Evolutionary conservation across 2,888 invertebrate genomes (phyloP).

Genomic region (Octonoba sinensis): DNA sequence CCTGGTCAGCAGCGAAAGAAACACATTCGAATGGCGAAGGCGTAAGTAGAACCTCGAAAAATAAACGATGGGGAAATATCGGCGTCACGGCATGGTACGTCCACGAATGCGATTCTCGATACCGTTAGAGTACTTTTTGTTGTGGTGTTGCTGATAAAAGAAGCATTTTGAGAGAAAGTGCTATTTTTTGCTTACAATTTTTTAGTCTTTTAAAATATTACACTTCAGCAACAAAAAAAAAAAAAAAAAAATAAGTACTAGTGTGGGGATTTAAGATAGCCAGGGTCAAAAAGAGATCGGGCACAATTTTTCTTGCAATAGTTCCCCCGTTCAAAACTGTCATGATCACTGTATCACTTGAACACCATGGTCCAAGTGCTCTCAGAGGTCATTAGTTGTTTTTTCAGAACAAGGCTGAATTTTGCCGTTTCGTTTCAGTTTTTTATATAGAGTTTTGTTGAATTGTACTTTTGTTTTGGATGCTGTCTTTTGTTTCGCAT

Average conservation of each 20-base stretch:
- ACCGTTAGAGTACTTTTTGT: constrained; percentile 25
- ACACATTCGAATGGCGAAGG: constrained; percentile 4
- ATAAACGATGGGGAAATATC: constrained; percentile 25
- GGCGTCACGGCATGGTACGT: constrained; percentile 28
- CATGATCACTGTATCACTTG: constrained; percentile 27
- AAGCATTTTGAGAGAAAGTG: constrained; percentile 15
- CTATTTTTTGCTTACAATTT: not conserved
- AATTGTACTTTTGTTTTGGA: too few species aligned
- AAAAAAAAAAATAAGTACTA: constrained; percentile 37
- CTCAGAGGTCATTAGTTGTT: constrained; percentile 30
- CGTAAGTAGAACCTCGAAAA: constrained; percentile 14
- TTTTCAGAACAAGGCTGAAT: too few species aligned
- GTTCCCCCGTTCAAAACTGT: constrained; percentile 30
- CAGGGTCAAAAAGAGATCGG: constrained; percentile 29
- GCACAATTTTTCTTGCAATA: constrained; percentile 30
- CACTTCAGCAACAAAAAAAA: constrained; percentile 15
- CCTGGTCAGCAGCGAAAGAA: constrained; percentile 39
- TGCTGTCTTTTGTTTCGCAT: too few species aligned
- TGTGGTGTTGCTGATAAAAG: constrained; percentile 39
- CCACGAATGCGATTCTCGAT: constrained; percentile 36
- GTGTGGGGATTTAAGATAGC: constrained; percentile 42
- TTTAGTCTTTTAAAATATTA: constrained; percentile 20
- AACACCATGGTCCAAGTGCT: constrained; percentile 6
- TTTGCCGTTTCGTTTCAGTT: too few species aligned
- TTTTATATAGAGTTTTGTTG: too few species aligned